Evolutionary conservation across 2,113 vertebrate species (phyloP), one percentile per base, ranked within the genome.

Genomic region (Tupaia chinensis): DNA sequence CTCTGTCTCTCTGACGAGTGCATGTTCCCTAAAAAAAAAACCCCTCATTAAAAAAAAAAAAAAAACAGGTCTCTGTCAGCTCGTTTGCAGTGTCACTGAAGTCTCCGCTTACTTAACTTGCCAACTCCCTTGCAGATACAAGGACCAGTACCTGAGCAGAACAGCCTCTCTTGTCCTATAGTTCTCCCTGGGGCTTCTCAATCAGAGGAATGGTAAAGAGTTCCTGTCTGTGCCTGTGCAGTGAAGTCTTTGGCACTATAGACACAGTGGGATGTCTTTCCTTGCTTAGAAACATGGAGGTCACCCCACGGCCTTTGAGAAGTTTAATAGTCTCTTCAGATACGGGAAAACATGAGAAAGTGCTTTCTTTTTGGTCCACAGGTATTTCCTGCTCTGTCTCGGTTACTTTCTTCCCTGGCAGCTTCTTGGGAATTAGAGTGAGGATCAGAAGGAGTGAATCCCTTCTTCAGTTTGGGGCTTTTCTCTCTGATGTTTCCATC

Each of bases 201-300:
- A 98, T 98, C 97, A 99, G 98, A 0, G 99, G 99, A 87, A 99
- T 94, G 69, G 99, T 99, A 95, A 99, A 99, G 99, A 99, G 99
- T 99, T 97, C 99, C 99, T 6, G 99, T 99, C 23, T 99, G 98
- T 11, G 99, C 99, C 97, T 99, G 99, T 83, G 99, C 99, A 77
- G 99, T 99, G 3, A 99, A 97, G 1, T 99, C 99, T 91, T 99
- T 99, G 68, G 99, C 99, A 65, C 99, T 99, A 29, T 99, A 99
- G 9, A 99, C 99, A 6, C 98, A 93, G 95, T 99, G 97, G 97
- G 99, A 99, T 1, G 99, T 99, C 97, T 99, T 99, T 29, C 98
- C 98, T 98, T 99, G 99, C 97, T 99, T 99, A 89, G 99, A 97
- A 99, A 99, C 78, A 99, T 98, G 98, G 99, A 99, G 9, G 98